These are phyloP conservation scores for Cantharis rufa DNA, from an alignment of 2,888 invertebrate species.

Conservation along the genomic window DNA sequence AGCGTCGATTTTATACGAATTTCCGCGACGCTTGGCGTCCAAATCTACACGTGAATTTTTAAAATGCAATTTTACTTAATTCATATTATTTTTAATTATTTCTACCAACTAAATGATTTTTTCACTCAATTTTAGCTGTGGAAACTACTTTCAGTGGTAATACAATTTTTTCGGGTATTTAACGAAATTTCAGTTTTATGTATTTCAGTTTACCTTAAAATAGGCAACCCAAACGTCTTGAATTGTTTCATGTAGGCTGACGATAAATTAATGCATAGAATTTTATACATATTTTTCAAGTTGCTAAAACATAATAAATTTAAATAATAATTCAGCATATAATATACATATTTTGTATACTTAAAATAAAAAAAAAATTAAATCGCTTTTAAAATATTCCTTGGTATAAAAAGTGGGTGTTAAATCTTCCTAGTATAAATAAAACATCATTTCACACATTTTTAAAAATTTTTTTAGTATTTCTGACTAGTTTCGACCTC, in stretches of 20 bases:
- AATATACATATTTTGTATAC: too few relatives aligned
- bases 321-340: too few relatives aligned
- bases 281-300: too few relatives aligned
- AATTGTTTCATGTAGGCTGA: background rate
- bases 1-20: constrained; percentile 20
- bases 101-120: background rate
- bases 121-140: background rate
- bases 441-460: too few relatives aligned
- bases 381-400: too few relatives aligned
- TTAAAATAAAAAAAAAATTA: too few relatives aligned
- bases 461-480: too few relatives aligned
- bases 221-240: background rate
- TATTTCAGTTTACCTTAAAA: background rate
- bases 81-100: background rate
- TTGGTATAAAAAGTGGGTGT: too few relatives aligned
- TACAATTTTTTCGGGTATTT: background rate
- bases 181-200: background rate
- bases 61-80: background rate
- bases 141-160: background rate
- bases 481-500: too few relatives aligned
- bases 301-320: too few relatives aligned
- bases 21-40: constrained; percentile 7
- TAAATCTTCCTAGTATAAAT: too few relatives aligned
- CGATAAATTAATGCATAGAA: too few relatives aligned
- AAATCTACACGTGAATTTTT: background rate